Base-by-base conservation (phyloP, 53 echinoderm and acorn worm species). In the Holothuria scabra region DNA sequence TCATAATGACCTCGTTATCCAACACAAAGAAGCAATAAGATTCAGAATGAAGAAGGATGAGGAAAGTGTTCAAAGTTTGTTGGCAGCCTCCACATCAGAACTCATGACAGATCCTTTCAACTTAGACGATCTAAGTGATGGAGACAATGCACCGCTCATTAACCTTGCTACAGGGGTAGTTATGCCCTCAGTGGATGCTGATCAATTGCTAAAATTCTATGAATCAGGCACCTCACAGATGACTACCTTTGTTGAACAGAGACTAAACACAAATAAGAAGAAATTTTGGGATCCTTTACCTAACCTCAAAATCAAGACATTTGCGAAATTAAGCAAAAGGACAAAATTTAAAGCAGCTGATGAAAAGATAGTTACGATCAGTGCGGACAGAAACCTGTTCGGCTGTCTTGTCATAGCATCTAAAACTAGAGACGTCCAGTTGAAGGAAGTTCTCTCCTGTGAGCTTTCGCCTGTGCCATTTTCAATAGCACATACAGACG, bases 211-310 rank as follows among this genome's bases (percentile, higher is more conserved):
- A 21, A 30, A 8, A 68, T 32, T 13, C 32, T 68, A 12, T 35
- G 12, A 32, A 68, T 35, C 31, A 10, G 30, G 68, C 0, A 21
- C 20, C 7, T 3, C 72, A 72, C 72, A 72, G 46, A 72, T 72
- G 72, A 19, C 20, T 24, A 41, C 72, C 5, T 72, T 72, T 72
- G 46, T 72, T 35, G 72, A 72, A 37, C 37, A 72, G 7, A 19
- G 72, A 12, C 46, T 72, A 2, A 72, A 72, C 72, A 72, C 72
- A 35, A 72, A 24, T 41, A 48, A 72, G 72, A 44, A 37, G 14
- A 35, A 18, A 5, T 72, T 72, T 24, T 72, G 72, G 72, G 41
- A 72, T 72, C 37, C 72, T 44, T n/a, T 72, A 22, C 44, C 44
- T 14, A 72, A 72, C 5, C 72, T 38, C 25, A 24, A 24, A 44